These are phyloP conservation scores for Euplagia quadripunctaria DNA, from an alignment of 2,888 invertebrate species.

Conservation along the genomic window DNA sequence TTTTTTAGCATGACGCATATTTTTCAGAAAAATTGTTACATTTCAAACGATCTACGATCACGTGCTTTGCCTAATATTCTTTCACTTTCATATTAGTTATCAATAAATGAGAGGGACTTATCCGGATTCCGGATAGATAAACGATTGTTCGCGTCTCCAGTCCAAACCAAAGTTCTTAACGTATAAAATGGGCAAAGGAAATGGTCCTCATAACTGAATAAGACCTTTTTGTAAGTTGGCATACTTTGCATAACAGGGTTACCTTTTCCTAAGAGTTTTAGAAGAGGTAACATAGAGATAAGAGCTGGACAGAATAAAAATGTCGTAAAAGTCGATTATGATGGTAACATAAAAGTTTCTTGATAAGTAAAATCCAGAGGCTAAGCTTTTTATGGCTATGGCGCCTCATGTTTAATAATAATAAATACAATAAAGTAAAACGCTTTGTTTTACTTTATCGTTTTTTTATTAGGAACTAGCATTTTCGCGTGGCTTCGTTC, in stretches of 20 bases:
- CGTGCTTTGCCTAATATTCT: background rate
- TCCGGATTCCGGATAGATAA: background rate
- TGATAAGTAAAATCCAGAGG: constrained; percentile 8
- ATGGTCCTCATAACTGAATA: constrained; percentile 43
- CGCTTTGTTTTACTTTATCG: background rate
- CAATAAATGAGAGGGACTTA: background rate
- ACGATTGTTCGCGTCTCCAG: background rate
- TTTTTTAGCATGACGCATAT: background rate
- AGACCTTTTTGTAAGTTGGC: constrained; percentile 37
- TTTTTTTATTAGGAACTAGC: background rate
- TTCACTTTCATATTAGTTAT: background rate
- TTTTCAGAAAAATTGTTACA: background rate
- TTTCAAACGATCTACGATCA: background rate
- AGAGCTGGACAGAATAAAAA: constrained; percentile 22
- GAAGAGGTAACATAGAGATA: constrained; percentile 25
- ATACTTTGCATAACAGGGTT: constrained; percentile 45
- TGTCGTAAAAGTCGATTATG: constrained; percentile 14
- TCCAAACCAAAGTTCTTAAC: constrained; percentile 19
- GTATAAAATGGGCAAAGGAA: constrained; percentile 45
- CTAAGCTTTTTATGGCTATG: background rate
- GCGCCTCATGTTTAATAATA: background rate
- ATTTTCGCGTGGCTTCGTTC: no score
- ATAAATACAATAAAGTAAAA: background rate
- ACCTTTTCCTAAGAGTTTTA: constrained; percentile 35
- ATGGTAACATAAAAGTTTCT: constrained; percentile 8